Percentiles rank a stretch among this genome's conserved stretches.
Evolutionary conservation across 2,888 invertebrate genomes (phyloP).

Genomic region (Petrolisthes cinctipes): DNA sequence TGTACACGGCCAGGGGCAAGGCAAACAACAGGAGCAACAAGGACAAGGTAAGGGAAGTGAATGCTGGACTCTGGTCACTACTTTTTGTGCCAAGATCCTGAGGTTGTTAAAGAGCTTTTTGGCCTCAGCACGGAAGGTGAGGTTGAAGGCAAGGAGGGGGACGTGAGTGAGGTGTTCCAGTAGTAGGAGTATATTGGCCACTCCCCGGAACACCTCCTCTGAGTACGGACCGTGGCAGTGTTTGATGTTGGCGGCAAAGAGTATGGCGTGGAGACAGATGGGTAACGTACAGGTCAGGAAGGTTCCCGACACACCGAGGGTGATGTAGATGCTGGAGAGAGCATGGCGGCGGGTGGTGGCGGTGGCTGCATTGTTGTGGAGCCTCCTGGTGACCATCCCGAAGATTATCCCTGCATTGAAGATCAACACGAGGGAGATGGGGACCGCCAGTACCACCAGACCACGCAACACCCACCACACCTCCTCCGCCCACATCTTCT

Average conservation of each 20-base stretch:
- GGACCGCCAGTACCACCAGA: conserved; percentile 20
- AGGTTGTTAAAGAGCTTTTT: not conserved
- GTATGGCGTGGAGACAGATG: not conserved
- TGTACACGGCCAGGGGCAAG: no score
- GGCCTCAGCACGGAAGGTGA: conserved; percentile 28
- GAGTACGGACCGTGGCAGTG: conserved; percentile 35
- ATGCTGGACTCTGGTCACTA: not conserved
- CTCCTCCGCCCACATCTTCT: not conserved
- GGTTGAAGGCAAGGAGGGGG: conserved; percentile 31
- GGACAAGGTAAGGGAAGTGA: not conserved
- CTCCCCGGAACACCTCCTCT: conserved; percentile 43
- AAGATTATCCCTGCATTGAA: conserved; percentile 36
- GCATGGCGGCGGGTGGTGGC: conserved; percentile 28
- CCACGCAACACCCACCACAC: conserved; percentile 26
- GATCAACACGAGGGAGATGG: conserved; percentile 27
- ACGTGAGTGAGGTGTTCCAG: conserved; percentile 42
- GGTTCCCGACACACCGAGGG: conserved; percentile 34
- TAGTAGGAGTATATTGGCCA: conserved; percentile 42
- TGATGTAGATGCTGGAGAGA: conserved; percentile 45
- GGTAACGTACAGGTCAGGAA: conserved; percentile 28
- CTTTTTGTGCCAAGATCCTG: not conserved
- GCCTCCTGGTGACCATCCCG: conserved; percentile 12
- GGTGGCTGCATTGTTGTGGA: conserved; percentile 20
- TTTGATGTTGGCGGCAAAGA: conserved; percentile 30
- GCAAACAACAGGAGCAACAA: not conserved